Evolutionary conservation across 2,888 invertebrate genomes (phyloP).

Genomic region (Tipula vernalis): DNA sequence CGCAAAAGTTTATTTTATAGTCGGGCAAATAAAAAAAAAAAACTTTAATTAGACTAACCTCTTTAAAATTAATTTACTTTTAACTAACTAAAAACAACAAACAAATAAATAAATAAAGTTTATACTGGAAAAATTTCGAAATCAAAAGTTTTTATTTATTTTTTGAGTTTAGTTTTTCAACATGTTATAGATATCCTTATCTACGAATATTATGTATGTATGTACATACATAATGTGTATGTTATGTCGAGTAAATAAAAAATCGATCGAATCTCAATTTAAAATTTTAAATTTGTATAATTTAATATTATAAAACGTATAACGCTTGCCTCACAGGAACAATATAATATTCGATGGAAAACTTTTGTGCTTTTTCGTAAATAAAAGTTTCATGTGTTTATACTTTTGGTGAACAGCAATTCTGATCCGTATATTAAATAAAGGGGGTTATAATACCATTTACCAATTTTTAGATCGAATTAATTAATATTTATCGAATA

Average conservation of each 20-base stretch:
- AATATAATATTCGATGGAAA: neutral
- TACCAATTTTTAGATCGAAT: no score
- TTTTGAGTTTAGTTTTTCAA: neutral
- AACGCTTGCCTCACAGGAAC: neutral
- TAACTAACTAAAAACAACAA: neutral
- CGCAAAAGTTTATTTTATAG: neutral
- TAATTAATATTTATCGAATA: no score
- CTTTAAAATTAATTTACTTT: neutral
- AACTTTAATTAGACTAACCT: neutral
- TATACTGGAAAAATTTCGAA: neutral
- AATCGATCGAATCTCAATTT: neutral
- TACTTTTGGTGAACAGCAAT: no score
- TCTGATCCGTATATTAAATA: no score
- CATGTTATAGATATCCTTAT: neutral
- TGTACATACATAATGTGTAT: neutral
- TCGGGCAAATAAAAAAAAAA: neutral
- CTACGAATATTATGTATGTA: neutral
- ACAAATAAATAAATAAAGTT: neutral
- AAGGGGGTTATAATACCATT: no score
- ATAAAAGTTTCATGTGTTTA: neutral
- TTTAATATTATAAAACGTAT: neutral
- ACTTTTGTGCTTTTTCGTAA: neutral
- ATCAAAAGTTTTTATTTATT: neutral
- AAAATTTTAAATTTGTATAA: neutral
- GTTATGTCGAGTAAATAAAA: neutral